A percentile compares a stretch with the other conserved stretches of the same genome.
phyloP scores from a whole-genome alignment of 2,113 vertebrate species.

The Eclectus roratus region DNA sequence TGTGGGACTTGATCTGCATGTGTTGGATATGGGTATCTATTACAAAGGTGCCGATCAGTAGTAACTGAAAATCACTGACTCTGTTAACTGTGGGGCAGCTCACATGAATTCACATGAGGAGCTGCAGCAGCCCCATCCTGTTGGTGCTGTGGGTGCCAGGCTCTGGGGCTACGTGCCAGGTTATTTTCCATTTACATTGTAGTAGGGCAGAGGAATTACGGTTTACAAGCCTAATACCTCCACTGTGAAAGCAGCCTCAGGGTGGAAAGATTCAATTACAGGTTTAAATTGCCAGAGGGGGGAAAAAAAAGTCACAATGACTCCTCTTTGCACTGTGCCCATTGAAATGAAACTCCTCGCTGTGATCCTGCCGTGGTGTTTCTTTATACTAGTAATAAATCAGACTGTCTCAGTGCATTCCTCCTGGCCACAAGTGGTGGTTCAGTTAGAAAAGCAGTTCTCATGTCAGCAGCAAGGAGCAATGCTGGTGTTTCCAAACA shows the following conservation, averaged over 20 bases:
- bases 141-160: neutral
- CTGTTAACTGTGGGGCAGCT: neutral
- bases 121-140: neutral
- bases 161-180: neutral
- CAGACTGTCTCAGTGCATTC: neutral
- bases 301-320: neutral
- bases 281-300: neutral
- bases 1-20: fast-evolving
- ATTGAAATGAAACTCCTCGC: neutral
- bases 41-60: neutral
- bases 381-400: neutral
- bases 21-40: fast-evolving
- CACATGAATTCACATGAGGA: fast-evolving
- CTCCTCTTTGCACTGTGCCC: neutral
- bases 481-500: neutral
- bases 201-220: neutral
- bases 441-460: neutral
- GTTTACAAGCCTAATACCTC: neutral
- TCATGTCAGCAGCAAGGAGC: neutral
- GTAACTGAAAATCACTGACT: neutral
- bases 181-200: neutral
- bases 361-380: neutral
- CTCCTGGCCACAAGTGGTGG: neutral
- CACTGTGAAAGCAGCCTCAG: neutral
- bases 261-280: neutral